Conservation (phyloP, 2,888 invertebrate species). For the Eupithecia vulgata region DNA sequence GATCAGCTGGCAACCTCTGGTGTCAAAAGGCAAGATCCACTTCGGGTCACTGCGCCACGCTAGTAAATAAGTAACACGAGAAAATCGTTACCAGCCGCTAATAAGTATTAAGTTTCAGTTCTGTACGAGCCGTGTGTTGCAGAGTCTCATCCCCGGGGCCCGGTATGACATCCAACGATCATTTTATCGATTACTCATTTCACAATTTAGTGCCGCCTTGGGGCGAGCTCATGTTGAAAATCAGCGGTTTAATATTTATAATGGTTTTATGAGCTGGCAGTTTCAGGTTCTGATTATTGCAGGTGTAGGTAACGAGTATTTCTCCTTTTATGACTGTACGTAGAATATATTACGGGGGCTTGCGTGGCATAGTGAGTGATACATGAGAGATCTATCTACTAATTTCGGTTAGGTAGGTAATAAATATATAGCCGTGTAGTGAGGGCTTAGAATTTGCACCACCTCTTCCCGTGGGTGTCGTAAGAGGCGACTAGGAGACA, state of each 20-base stretch:
- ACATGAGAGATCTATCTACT: neutral
- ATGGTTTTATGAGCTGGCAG: constrained; percentile 27
- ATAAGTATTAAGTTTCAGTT: constrained; percentile 8
- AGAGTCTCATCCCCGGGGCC: constrained; percentile 27
- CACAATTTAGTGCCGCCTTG: constrained; percentile 38
- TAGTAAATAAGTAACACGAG: neutral
- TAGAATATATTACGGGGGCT: neutral
- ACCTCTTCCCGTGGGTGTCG: no score
- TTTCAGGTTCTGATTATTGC: constrained; percentile 14
- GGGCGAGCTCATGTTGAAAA: constrained; percentile 29
- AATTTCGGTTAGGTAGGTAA: neutral
- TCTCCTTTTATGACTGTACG: constrained; percentile 2
- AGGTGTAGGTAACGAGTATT: constrained; percentile 16
- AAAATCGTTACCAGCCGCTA: neutral
- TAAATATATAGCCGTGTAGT: no score
- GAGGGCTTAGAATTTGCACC: no score
- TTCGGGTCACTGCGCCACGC: neutral
- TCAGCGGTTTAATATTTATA: constrained; percentile 31
- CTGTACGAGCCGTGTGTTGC: neutral
- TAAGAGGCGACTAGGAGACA: no score
- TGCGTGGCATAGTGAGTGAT: neutral
- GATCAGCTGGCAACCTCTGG: neutral
- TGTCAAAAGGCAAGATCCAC: neutral
- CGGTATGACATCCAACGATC: constrained; percentile 45
- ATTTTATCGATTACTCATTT: constrained; percentile 45